A percentile compares a stretch with the other conserved stretches of the same genome.
These are phyloP conservation scores for Nothocercus julius DNA, from an alignment of 2,113 vertebrate genomes.

Conservation along the genomic window DNA sequence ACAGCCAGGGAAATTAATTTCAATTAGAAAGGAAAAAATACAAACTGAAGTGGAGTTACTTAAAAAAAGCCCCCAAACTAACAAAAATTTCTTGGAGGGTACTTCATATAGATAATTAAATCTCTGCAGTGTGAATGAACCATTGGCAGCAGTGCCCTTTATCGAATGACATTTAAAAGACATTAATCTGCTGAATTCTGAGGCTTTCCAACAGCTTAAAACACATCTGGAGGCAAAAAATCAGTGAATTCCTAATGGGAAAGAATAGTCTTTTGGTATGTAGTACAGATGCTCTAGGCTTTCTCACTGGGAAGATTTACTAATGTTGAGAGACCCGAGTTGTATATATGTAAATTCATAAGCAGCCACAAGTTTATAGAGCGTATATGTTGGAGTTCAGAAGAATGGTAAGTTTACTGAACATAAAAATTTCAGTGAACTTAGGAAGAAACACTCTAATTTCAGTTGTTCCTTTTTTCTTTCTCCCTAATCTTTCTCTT, in stretches of 20 bases:
- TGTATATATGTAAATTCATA: slow-evolving; percentile 6
- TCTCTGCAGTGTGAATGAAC: slow-evolving; percentile 37
- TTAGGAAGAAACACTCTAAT: not conserved
- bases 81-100: slow-evolving; percentile 46
- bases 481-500: slow-evolving; percentile 14
- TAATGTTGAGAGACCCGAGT: not conserved
- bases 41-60: slow-evolving; percentile 43
- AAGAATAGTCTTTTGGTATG: slow-evolving; percentile 19
- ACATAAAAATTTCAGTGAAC: not conserved
- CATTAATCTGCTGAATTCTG: slow-evolving; percentile 36
- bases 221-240: slow-evolving; percentile 37
- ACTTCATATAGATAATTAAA: slow-evolving; percentile 72
- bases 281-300: slow-evolving; percentile 18
- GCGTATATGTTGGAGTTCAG: not conserved
- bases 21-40: slow-evolving; percentile 74
- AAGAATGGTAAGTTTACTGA: not conserved
- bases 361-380: not conserved
- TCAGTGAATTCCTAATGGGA: slow-evolving; percentile 20
- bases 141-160: slow-evolving; percentile 53
- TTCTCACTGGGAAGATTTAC: slow-evolving; percentile 9
- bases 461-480: not conserved
- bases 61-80: not conserved
- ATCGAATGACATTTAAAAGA: slow-evolving; percentile 54
- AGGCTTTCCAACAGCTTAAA: slow-evolving; percentile 11
- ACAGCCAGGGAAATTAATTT: slow-evolving; percentile 78